These are phyloP conservation scores for Phalanger gymnotis DNA, from an alignment of 2,797 vertebrate genomes.

Conservation along the genomic window DNA sequence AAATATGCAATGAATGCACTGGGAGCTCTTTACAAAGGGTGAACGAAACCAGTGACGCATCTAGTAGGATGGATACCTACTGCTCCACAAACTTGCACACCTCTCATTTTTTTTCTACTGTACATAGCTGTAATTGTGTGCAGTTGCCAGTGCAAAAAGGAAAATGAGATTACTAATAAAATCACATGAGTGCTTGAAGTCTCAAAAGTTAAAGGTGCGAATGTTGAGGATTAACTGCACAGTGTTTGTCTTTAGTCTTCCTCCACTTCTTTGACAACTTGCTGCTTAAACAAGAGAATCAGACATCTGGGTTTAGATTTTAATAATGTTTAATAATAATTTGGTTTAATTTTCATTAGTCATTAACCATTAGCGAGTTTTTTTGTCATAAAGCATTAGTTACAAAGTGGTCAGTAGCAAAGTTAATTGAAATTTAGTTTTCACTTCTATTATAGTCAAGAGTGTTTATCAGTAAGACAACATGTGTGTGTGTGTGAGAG, in stretches of 20 bases:
- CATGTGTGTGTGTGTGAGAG: too few relatives aligned
- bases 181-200: too few relatives aligned
- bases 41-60: background rate
- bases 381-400: conserved; percentile 10
- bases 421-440: conserved; percentile 29
- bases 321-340: too few relatives aligned
- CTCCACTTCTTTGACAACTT: background rate
- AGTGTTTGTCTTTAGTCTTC: background rate
- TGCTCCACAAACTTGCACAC: too few relatives aligned
- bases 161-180: too few relatives aligned
- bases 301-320: background rate
- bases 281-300: background rate
- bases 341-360: conserved; percentile 16
- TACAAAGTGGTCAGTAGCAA: background rate
- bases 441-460: background rate
- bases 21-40: background rate
- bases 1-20: background rate
- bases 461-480: background rate
- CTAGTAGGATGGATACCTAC: too few relatives aligned
- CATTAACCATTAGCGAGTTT: background rate
- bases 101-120: too few relatives aligned
- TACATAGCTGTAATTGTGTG: too few relatives aligned
- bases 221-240: too few relatives aligned
- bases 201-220: too few relatives aligned
- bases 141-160: too few relatives aligned